Base-by-base conservation (phyloP, 2,797 vertebrate species). In the Vireo griseus region DNA sequence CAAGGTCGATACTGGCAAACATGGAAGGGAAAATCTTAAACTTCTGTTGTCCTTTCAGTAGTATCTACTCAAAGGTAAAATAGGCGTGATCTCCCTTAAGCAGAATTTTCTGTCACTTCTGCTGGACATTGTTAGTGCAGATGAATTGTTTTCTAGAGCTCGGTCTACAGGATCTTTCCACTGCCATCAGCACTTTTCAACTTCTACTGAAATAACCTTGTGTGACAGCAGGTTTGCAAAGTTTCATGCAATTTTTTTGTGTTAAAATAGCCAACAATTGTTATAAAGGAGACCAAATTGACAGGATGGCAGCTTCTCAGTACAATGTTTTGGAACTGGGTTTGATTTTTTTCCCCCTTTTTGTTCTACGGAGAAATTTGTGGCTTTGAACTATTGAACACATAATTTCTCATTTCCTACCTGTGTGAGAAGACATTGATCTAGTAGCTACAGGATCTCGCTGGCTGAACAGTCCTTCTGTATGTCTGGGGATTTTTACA, bases 141-240 rank as follows among this genome's bases (percentile, higher is more conserved):
- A 73, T 58, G 39, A 81, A 81, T 94, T 93, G n/a, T 91, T 91
- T 92, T 91, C 67, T 91, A 29, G 61, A 59, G 10, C 71, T 88
- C 31, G 50, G 29, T 40, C 55, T 80, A n/a, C 48, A 65, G 42
- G 29, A 68, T 87, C 62, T 94, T 94, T 88, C 71, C 72, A 86
- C 57, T 65, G 26, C 44, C 71, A 55, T 95, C 82, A 94, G 66
- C 80, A 85, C 63, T 88, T 92, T 76, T 76, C 65, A 81, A 28
- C 48, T 90, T 87, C 89, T 68, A 50, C 71, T 96, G 79, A 91
- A 95, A 93, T 85, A 52, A 88, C 88, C 31, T 63, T 57, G 19
- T 79, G 57, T 83, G 72, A 92, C 59, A 77, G 51, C 29, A 90
- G 90, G 44, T 86, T 94, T 90, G 44, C 37, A 47, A 69, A 85